Conservation (phyloP, 2,113 vertebrate species). For the Chionodraco myersi region DNA sequence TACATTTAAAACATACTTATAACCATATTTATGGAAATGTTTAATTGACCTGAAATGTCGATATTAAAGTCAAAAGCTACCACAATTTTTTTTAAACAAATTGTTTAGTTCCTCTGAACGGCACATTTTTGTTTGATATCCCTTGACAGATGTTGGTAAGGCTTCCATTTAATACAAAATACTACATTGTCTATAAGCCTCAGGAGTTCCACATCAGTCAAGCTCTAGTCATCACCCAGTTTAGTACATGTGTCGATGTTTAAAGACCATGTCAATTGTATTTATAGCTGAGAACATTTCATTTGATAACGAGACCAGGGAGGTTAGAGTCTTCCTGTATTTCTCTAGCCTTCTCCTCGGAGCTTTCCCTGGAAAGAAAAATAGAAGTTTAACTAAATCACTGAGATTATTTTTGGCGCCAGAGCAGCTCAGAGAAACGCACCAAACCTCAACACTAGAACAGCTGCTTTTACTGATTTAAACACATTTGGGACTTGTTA, state of each 20-base stretch:
- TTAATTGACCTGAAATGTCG: too few species aligned
- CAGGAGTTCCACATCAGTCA: neutral
- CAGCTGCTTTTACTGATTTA: constrained; percentile 55
- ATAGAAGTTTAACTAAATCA: constrained; percentile 40
- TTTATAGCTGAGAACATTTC: neutral
- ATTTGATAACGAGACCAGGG: neutral
- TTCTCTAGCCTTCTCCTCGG: neutral
- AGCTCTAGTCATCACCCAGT: constrained; percentile 2
- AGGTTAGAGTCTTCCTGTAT: constrained; percentile 1
- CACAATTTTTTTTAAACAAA: too few species aligned
- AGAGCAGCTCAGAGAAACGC: constrained; percentile 41
- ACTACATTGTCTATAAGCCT: neutral
- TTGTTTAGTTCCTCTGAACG: neutral
- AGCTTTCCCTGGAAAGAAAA: constrained; percentile 31
- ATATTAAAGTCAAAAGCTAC: too few species aligned
- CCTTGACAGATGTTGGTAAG: neutral
- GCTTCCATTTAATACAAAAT: neutral
- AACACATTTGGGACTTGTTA: constrained; percentile 61
- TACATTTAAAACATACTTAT: too few species aligned
- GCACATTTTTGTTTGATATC: neutral
- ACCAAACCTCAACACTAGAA: constrained; percentile 33
- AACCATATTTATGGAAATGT: too few species aligned
- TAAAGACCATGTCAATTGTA: neutral
- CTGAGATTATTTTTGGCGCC: constrained; percentile 30
- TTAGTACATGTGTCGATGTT: neutral